Evolutionary conservation across 2,113 vertebrate species (phyloP).

Genomic region (Lycaon pictus): DNA sequence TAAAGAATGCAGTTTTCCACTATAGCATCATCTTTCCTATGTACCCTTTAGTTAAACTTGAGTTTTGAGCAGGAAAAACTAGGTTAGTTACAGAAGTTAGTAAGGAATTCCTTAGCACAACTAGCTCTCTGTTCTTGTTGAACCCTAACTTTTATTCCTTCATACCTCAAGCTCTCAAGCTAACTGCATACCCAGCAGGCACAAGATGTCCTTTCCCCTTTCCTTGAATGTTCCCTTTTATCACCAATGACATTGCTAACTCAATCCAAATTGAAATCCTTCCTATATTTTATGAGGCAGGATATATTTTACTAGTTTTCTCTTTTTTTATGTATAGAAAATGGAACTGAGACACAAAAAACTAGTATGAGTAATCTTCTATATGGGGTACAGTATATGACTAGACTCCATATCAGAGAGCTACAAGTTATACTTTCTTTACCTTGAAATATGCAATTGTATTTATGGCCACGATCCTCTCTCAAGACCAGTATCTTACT

Average conservation of each 20-base stretch:
- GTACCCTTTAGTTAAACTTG: not conserved
- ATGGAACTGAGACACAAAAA: not conserved
- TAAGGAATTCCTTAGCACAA: not conserved
- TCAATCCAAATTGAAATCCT: not conserved
- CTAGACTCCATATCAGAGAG: not conserved
- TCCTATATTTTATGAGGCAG: not conserved
- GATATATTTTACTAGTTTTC: not conserved
- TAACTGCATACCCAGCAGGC: not conserved
- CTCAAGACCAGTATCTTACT: not conserved
- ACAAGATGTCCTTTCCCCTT: not conserved
- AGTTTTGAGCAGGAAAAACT: not conserved
- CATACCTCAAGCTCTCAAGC: not conserved
- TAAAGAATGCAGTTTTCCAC: not conserved
- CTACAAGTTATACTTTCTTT: not conserved
- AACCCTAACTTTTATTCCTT: not conserved
- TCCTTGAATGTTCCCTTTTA: not conserved
- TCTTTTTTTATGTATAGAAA: not conserved
- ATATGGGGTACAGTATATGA: not conserved
- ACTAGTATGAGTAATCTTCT: not conserved
- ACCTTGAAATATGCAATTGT: not conserved
- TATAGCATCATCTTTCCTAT: not conserved
- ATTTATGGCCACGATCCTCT: not conserved
- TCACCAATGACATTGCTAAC: not conserved
- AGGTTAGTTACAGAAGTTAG: not conserved
- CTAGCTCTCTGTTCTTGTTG: not conserved